Percentiles rank a stretch among this genome's conserved stretches.
Conservation (phyloP, 2,888 invertebrate genomes). For the Nezara viridula region DNA sequence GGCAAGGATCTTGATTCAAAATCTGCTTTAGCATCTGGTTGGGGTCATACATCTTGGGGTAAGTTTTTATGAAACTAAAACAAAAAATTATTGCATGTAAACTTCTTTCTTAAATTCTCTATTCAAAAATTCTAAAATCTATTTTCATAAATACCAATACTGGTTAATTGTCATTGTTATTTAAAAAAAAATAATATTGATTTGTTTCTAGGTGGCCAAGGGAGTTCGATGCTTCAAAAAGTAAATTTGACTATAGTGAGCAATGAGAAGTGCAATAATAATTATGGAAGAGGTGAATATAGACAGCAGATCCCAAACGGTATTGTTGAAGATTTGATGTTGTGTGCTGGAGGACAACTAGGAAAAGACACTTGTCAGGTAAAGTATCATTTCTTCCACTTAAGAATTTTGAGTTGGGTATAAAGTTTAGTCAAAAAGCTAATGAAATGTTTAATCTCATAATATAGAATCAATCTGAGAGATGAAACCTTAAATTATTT, state of each 20-base stretch:
- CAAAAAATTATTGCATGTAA: neutral
- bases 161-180: neutral
- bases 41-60: constrained; percentile 60
- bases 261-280: constrained; percentile 13
- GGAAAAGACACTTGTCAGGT: constrained; percentile 59
- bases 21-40: constrained; percentile 53
- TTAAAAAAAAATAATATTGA: neutral
- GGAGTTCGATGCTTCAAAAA: constrained; percentile 54
- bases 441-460: neutral
- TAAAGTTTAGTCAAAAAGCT: neutral
- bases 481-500: neutral
- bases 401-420: neutral
- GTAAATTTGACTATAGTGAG: constrained; percentile 44
- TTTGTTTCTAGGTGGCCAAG: constrained; percentile 50
- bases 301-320: constrained; percentile 31
- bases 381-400: neutral
- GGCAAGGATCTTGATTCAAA: neutral
- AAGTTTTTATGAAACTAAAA: neutral
- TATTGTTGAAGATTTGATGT: constrained; percentile 30
- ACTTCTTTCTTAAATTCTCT: neutral
- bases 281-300: constrained; percentile 10
- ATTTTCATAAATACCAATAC: no score
- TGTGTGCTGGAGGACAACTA: constrained; percentile 53
- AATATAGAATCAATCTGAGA: neutral
- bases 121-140: neutral